Percentiles rank a stretch among this genome's conserved stretches.
These are phyloP conservation scores for Psilopsiagon aurifrons DNA, from an alignment of 2,113 vertebrate species.

Conservation along the genomic window DNA sequence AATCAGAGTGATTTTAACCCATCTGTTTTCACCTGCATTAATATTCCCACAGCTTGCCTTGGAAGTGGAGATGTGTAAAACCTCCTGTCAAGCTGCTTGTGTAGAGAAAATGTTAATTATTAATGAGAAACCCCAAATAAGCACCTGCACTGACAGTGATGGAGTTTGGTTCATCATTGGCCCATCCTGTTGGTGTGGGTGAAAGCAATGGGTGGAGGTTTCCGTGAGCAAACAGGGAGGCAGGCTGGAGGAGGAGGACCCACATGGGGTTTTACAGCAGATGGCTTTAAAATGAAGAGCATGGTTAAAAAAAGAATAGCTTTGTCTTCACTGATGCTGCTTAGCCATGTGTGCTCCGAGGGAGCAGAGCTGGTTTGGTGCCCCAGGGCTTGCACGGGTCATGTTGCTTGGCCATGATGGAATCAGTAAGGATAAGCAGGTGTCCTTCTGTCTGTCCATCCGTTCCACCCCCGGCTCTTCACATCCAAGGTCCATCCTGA, in stretches of 20 bases:
- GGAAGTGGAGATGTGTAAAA: not conserved
- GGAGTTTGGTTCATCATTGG: not conserved
- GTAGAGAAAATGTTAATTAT: not conserved
- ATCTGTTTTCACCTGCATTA: not conserved
- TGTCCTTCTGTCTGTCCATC: not conserved
- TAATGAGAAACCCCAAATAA: not conserved
- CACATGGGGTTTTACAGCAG: not conserved
- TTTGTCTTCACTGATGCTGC: not conserved
- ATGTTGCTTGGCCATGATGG: not conserved
- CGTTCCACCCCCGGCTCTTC: not conserved
- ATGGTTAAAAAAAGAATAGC: not conserved
- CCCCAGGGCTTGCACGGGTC: not conserved
- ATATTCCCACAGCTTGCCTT: not conserved
- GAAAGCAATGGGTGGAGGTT: not conserved
- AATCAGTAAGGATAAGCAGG: not conserved
- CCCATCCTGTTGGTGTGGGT: not conserved
- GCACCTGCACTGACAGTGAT: not conserved
- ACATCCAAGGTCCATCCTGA: accelerated
- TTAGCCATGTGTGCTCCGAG: not conserved
- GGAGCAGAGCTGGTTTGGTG: not conserved
- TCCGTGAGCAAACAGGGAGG: not conserved
- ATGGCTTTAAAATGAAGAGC: not conserved
- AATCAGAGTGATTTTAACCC: not conserved
- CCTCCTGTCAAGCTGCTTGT: not conserved
- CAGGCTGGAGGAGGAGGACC: not conserved